Percentiles rank a stretch among this genome's conserved stretches.
These are phyloP conservation scores for Sarcophaga bullata DNA, from an alignment of 1,140 invertebrate genomes.

Conservation along the genomic window DNA sequence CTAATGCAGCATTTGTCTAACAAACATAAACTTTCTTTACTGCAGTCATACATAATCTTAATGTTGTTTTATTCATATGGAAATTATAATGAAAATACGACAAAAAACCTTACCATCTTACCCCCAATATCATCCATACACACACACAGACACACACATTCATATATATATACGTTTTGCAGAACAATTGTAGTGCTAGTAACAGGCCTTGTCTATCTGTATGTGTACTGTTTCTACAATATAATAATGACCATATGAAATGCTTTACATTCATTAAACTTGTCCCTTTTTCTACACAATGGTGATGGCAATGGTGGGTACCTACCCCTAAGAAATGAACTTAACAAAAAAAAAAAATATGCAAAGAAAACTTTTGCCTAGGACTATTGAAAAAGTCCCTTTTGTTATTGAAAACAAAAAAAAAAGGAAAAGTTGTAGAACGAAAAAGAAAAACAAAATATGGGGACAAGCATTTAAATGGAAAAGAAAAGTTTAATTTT, in stretches of 20 bases:
- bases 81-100: conserved; percentile 17
- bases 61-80: conserved; percentile 15
- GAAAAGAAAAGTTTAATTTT: neutral
- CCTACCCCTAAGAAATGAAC: too few relatives aligned
- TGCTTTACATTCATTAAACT: conserved; percentile 2
- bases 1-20: neutral
- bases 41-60: conserved; percentile 9
- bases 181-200: neutral
- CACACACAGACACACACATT: neutral
- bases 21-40: neutral
- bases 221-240: too few relatives aligned
- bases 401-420: neutral
- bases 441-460: neutral
- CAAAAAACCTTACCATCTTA: neutral
- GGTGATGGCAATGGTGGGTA: too few relatives aligned
- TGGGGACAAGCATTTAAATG: too few relatives aligned
- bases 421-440: neutral
- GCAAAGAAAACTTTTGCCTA: neutral
- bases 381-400: conserved; percentile 9
- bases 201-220: too few relatives aligned
- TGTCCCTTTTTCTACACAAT: neutral
- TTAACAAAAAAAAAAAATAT: neutral
- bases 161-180: neutral
- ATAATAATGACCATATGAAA: neutral
- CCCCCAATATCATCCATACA: neutral